Conservation (phyloP, 1,140 invertebrate genomes). For the Macrobrachium rosenbergii region DNA sequence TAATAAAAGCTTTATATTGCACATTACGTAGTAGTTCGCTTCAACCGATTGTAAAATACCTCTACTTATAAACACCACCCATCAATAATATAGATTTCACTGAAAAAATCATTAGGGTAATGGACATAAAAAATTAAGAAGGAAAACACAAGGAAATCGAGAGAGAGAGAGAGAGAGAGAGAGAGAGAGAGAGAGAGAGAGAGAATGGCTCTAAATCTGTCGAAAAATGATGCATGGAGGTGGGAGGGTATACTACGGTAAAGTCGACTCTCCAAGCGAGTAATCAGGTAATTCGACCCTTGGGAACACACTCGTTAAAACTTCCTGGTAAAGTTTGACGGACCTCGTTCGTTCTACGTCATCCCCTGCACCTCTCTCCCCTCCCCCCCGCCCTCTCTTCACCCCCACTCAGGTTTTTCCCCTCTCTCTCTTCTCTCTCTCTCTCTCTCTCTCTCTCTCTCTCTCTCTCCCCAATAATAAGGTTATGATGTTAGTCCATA, state of each 20-base stretch:
- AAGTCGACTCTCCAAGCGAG: background rate
- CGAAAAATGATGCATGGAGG: background rate
- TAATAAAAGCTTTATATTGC: too few relatives aligned
- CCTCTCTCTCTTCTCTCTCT: background rate
- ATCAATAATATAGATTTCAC: background rate
- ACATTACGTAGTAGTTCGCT: too few relatives aligned
- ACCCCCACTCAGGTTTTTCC: conserved; percentile 1
- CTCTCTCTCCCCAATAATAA: too few relatives aligned
- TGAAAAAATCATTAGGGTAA: background rate
- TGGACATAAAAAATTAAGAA: background rate
- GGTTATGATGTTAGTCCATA: too few relatives aligned
- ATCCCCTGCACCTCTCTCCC: background rate
- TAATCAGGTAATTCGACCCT: conserved; percentile 42
- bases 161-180: conserved; percentile 15
- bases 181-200: too few relatives aligned
- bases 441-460: too few relatives aligned
- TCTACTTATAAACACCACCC: too few relatives aligned
- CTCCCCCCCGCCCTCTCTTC: background rate
- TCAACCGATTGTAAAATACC: too few relatives aligned
- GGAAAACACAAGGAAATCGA: background rate
- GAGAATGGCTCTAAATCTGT: conserved; percentile 3
- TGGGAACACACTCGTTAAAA: conserved; percentile 54
- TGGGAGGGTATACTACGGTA: background rate
- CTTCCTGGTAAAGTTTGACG: background rate
- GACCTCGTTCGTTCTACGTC: background rate